Base-by-base conservation (phyloP, 1,140 invertebrate species). In the Drosophila ananassae region DNA sequence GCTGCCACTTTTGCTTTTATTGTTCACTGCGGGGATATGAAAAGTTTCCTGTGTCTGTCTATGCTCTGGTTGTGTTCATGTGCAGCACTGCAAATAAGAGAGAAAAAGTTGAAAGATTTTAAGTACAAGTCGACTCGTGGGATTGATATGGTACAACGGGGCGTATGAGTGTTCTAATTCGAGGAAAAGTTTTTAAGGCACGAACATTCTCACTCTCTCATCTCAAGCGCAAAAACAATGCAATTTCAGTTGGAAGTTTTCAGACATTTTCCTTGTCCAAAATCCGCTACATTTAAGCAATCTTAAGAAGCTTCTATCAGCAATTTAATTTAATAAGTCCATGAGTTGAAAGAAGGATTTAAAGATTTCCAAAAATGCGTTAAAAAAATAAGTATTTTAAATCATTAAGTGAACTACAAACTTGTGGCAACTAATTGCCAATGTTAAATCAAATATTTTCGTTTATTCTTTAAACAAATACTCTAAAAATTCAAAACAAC, bases 31-130 rank as follows among this genome's bases (percentile, higher is more conserved):
- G 50, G 48, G 52, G 73, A 81, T 77, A 80, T 80, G 73, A 76
- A 77, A 81, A 68, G 57, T 59, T 63, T 63, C 52, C 44, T 56
- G 21, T 71, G 66, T 28, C 9, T 28, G 48, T 56, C 41, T 24
- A 56, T 21, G 50, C 41, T 44, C 13, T 13, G 10, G n/a, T 21
- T 6, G n/a, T 44, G 13, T 64, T 55, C 54, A 48, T 56, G 60
- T 63, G 68, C 61, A 63, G 67, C 74, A 68, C 79, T 81, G 79
- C 57, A 78, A 81, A 17, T 37, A 60, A 25, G 39, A 12, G 10
- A 58, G 44, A 63, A 66, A 48, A 69, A 68, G 53, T 75, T 75
- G 22, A 0, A n/a, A 34, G 52, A 50, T 39, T 57, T 63, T 77
- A 9, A 56, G 39, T 12, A 57, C 34, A 59, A 69, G 57, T 52